These are phyloP conservation scores for Lacanobia oleracea DNA, from an alignment of 2,888 invertebrate species.

Conservation along the genomic window DNA sequence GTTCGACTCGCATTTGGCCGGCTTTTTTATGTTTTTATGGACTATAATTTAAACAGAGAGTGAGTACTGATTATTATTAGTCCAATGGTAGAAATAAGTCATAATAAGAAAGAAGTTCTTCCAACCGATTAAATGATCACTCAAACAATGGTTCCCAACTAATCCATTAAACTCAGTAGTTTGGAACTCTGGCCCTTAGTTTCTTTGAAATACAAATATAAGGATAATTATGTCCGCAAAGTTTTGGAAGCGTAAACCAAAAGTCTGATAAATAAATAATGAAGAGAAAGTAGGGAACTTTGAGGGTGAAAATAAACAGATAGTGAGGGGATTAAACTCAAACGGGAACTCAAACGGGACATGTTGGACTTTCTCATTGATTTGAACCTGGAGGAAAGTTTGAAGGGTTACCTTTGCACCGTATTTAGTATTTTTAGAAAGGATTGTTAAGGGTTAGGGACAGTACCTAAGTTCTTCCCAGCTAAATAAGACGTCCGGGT, in stretches of 20 bases:
- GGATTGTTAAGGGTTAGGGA: neutral
- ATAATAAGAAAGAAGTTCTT: too few species aligned
- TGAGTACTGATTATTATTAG: too few species aligned
- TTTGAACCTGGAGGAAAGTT: constrained; percentile 47
- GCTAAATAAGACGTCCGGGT: too few species aligned
- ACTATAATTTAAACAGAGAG: too few species aligned
- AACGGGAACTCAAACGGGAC: constrained; percentile 53
- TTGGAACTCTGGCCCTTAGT: constrained; percentile 2
- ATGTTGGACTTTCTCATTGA: constrained; percentile 55
- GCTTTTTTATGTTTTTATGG: too few species aligned
- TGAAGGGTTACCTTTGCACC: constrained; percentile 14
- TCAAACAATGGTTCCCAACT: constrained; percentile 38
- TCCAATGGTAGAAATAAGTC: neutral
- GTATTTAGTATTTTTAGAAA: neutral
- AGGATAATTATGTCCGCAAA: constrained; percentile 55
- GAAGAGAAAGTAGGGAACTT: constrained; percentile 60
- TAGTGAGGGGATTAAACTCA: constrained; percentile 61
- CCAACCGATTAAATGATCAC: constrained; percentile 1
- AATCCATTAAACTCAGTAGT: constrained; percentile 56
- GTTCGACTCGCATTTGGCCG: too few species aligned
- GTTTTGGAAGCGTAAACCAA: constrained; percentile 55
- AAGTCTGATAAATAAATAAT: constrained; percentile 66
- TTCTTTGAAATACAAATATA: constrained; percentile 55
- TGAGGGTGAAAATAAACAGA: constrained; percentile 63
- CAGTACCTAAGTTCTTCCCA: neutral